Evolutionary conservation across 2,113 vertebrate species (phyloP).

Genomic region (Paraplagusia blochii): DNA sequence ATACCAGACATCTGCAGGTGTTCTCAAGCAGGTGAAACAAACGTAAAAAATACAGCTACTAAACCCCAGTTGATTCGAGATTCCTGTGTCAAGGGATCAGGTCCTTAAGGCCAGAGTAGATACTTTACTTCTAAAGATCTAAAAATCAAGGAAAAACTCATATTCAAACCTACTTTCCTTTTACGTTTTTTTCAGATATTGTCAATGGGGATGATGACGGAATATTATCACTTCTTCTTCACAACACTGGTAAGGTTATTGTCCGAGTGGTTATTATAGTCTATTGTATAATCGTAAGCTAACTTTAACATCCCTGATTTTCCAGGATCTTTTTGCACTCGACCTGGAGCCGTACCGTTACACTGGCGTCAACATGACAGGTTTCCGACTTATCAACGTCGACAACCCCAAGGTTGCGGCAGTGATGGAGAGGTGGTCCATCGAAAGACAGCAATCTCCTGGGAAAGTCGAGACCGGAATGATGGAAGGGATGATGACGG

Average conservation of each 20-base stretch:
- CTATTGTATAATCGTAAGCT: slow-evolving; percentile 42
- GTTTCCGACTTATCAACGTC: slow-evolving; percentile 90
- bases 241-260: slow-evolving; percentile 88
- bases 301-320: background rate
- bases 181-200: slow-evolving; percentile 79
- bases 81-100: no score
- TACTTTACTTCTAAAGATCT: background rate
- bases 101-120: no score
- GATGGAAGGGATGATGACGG: slow-evolving; percentile 92
- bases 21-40: slow-evolving; percentile 89
- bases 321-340: slow-evolving; percentile 91
- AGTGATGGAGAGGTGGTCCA: slow-evolving; percentile 91
- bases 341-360: slow-evolving; percentile 96
- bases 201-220: slow-evolving; percentile 99
- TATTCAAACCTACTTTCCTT: background rate
- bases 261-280: slow-evolving; percentile 20
- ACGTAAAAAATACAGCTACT: background rate
- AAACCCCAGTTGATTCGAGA: background rate
- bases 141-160: background rate
- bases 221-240: slow-evolving; percentile 99
- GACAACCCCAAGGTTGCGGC: slow-evolving; percentile 85
- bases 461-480: slow-evolving; percentile 86
- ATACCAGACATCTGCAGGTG: slow-evolving; percentile 86
- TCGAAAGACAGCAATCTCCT: slow-evolving; percentile 90
- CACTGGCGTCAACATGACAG: slow-evolving; percentile 97